phyloP scores from a whole-genome alignment of 92 coral and sea anemone species.

The Bergia puertoricense region DNA sequence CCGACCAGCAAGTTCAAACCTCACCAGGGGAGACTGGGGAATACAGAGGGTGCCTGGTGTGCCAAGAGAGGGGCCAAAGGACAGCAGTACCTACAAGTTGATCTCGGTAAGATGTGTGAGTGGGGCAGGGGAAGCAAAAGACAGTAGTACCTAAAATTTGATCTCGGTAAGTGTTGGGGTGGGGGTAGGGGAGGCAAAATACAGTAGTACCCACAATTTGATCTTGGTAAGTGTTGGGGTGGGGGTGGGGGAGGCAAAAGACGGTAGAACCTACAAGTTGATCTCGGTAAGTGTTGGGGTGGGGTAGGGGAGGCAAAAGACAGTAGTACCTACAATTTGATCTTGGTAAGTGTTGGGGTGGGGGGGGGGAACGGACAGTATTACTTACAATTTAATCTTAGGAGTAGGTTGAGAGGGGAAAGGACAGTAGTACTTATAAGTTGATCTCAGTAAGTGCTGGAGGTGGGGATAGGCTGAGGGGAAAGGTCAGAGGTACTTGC shows the following conservation, averaged over 20 bases:
- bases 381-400: too few species aligned
- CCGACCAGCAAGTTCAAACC: conserved; percentile 64
- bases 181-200: not conserved
- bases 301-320: not conserved
- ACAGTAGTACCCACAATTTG: not conserved
- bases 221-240: not conserved
- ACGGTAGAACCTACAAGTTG: not conserved
- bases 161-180: too few species aligned
- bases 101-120: conserved; percentile 71
- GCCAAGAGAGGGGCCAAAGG: conserved; percentile 54
- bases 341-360: not conserved
- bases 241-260: not conserved
- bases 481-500: too few species aligned
- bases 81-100: conserved; percentile 69
- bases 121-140: not conserved
- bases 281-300: too few species aligned
- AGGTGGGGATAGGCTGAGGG: too few species aligned
- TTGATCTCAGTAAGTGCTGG: too few species aligned
- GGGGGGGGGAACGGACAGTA: not conserved
- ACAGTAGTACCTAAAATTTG: too few species aligned
- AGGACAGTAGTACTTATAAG: not conserved
- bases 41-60: conserved; percentile 86
- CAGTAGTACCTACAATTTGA: not conserved
- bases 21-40: conserved; percentile 84
- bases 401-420: not conserved